A percentile compares a stretch with the other conserved stretches of the same genome.
These are phyloP conservation scores for Slavum lentiscoides DNA, from an alignment of 2,888 invertebrate species.

Conservation along the genomic window DNA sequence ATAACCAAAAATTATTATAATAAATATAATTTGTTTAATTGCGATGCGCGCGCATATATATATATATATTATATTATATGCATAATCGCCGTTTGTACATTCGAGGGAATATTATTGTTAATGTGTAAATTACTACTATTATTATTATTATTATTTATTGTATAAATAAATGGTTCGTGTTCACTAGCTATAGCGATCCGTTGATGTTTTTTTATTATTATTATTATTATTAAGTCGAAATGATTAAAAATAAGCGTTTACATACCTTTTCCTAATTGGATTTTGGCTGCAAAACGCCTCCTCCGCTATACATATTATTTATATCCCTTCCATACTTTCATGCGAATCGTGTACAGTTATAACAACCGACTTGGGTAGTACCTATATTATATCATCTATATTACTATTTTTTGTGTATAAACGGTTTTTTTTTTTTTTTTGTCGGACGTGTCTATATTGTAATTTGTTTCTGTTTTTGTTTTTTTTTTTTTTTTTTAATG, in stretches of 20 bases:
- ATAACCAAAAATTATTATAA: too few species aligned
- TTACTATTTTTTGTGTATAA: constrained; percentile 33
- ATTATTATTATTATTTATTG: constrained; percentile 37
- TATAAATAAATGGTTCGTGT: neutral
- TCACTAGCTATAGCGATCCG: too few species aligned
- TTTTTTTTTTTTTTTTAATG: constrained; percentile 29
- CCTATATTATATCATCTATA: constrained; percentile 9
- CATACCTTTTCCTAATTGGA: constrained; percentile 28
- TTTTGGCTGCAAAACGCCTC: constrained; percentile 13
- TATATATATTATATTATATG: too few species aligned
- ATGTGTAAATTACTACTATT: constrained; percentile 14
- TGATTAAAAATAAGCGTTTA: neutral
- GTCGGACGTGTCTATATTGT: too few species aligned
- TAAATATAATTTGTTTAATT: too few species aligned
- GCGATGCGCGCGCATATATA: too few species aligned
- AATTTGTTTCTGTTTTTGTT: neutral
- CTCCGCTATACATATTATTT: too few species aligned
- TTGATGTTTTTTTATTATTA: too few species aligned
- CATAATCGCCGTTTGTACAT: too few species aligned
- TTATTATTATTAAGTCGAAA: neutral
- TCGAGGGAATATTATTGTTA: neutral
- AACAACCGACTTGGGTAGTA: constrained; percentile 16
- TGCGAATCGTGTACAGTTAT: constrained; percentile 35
- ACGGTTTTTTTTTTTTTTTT: constrained; percentile 40
- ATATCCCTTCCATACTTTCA: neutral